Percentiles rank a stretch among this genome's conserved stretches.
Evolutionary conservation across 1,140 invertebrate species (phyloP).

Genomic region (Andricus grossulariae): DNA sequence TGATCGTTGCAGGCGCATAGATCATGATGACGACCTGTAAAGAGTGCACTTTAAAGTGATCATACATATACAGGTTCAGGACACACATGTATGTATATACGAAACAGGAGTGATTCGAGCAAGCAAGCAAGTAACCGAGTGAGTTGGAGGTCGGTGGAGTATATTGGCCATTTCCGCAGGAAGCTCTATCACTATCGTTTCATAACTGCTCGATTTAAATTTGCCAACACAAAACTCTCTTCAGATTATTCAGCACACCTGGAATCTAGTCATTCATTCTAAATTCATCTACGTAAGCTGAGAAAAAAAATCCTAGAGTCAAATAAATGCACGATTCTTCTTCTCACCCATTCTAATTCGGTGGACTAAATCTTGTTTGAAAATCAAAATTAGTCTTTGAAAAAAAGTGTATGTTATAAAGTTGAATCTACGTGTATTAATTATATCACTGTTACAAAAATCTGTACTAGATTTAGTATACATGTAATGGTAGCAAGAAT

Average conservation of each 20-base stretch:
- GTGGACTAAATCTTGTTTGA: too few relatives aligned
- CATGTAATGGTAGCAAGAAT: too few relatives aligned
- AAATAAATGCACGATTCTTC: too few relatives aligned
- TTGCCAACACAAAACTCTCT: slow-evolving; percentile 39
- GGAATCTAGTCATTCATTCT: background rate
- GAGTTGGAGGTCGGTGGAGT: slow-evolving; percentile 71
- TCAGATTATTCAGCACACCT: background rate
- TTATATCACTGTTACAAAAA: too few relatives aligned
- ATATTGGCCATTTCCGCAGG: slow-evolving; percentile 74
- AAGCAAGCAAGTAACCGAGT: slow-evolving; percentile 47
- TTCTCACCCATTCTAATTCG: too few relatives aligned
- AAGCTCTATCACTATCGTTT: slow-evolving; percentile 68
- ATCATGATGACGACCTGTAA: slow-evolving; percentile 67
- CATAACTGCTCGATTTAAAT: slow-evolving; percentile 62
- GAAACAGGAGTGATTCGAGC: slow-evolving; percentile 56
- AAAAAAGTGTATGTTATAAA: too few relatives aligned
- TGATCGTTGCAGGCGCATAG: slow-evolving; percentile 66
- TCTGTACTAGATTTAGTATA: too few relatives aligned
- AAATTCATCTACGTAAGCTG: too few relatives aligned
- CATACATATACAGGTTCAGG: slow-evolving; percentile 50
- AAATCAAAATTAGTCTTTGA: too few relatives aligned
- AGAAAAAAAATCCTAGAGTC: too few relatives aligned
- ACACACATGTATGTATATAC: slow-evolving; percentile 50
- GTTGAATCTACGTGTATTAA: too few relatives aligned
- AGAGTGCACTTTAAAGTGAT: slow-evolving; percentile 63